Conservation (phyloP, 2,113 vertebrate genomes). For the Pachypanchax playfairii region DNA sequence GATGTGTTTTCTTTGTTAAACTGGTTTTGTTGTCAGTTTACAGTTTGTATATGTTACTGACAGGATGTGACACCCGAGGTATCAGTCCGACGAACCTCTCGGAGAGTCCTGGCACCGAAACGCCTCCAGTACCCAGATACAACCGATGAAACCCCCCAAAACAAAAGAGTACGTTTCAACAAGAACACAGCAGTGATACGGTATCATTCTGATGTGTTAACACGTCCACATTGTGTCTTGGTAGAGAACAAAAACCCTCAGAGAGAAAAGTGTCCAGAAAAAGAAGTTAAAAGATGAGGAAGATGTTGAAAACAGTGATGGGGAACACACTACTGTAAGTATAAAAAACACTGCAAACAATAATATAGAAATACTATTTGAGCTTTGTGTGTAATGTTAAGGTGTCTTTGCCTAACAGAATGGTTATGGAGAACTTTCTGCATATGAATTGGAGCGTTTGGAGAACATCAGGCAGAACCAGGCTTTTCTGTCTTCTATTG, state of each 20-base stretch:
- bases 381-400: neutral
- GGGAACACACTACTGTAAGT: conserved; percentile 35
- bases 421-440: conserved; percentile 52
- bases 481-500: conserved; percentile 73
- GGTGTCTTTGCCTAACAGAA: conserved; percentile 39
- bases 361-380: neutral
- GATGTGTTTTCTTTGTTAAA: neutral
- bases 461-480: conserved; percentile 77
- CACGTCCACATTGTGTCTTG: neutral
- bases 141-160: neutral
- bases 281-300: conserved; percentile 10
- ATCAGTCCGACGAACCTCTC: conserved; percentile 19
- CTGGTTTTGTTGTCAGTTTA: too few species aligned
- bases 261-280: neutral
- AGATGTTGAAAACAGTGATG: conserved; percentile 24
- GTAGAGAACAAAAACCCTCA: conserved; percentile 6
- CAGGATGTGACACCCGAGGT: conserved; percentile 31
- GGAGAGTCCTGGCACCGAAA: conserved; percentile 22
- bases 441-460: conserved; percentile 75
- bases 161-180: conserved; percentile 27
- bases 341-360: neutral
- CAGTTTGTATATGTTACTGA: too few species aligned
- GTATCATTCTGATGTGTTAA: neutral
- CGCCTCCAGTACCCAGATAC: conserved; percentile 35
- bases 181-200: neutral